Evolutionary conservation across 2,888 invertebrate species (phyloP).

Genomic region (Epinotia brunnichana): DNA sequence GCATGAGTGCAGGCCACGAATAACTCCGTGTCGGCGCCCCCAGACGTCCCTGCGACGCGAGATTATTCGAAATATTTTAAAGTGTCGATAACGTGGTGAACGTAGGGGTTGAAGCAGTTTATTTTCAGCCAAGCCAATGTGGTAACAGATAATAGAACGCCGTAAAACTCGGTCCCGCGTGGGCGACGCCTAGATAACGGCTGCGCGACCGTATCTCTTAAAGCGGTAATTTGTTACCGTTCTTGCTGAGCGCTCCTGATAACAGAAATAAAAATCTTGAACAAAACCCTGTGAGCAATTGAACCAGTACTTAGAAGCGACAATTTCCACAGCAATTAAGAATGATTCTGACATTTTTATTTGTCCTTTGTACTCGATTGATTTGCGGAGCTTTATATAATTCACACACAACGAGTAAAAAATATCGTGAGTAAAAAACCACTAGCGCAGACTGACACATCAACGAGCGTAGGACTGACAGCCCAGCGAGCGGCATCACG

Average conservation of each 20-base stretch:
- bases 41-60: slow-evolving; percentile 37
- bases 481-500: slow-evolving; percentile 57
- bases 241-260: slow-evolving; percentile 63
- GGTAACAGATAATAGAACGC: slow-evolving; percentile 72
- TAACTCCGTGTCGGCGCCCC: slow-evolving; percentile 35
- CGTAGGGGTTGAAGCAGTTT: slow-evolving; percentile 64
- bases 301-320: slow-evolving; percentile 37
- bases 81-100: slow-evolving; percentile 55
- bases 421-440: slow-evolving; percentile 44
- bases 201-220: slow-evolving; percentile 67
- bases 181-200: slow-evolving; percentile 73
- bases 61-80: slow-evolving; percentile 56
- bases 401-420: slow-evolving; percentile 36
- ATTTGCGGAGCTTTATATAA: slow-evolving; percentile 37
- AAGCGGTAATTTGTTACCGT: slow-evolving; percentile 76
- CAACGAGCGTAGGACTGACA: slow-evolving; percentile 55
- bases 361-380: slow-evolving; percentile 20
- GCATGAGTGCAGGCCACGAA: slow-evolving; percentile 27
- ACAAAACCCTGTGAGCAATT: slow-evolving; percentile 56
- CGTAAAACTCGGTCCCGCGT: slow-evolving; percentile 72
- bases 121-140: slow-evolving; percentile 72
- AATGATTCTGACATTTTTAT: slow-evolving; percentile 28
- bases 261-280: slow-evolving; percentile 59
- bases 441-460: slow-evolving; percentile 47
- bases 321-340: neutral